Evolutionary conservation across 1,140 invertebrate species (phyloP).

Genomic region (Dreissena polymorpha): DNA sequence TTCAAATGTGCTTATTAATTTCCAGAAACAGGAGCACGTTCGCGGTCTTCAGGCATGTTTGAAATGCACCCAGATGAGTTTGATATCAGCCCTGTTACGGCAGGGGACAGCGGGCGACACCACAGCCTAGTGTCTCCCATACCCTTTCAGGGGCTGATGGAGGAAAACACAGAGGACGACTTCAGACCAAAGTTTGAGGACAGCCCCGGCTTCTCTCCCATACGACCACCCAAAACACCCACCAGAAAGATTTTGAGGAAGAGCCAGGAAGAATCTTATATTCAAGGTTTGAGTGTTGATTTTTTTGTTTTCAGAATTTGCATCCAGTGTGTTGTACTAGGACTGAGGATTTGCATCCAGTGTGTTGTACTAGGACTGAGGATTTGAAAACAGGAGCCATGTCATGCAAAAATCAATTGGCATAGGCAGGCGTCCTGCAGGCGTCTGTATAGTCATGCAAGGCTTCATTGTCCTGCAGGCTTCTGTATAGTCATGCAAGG

Average conservation of each 20-base stretch:
- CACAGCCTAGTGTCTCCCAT: slow-evolving; percentile 34
- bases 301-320: too few species aligned
- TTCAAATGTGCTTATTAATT: not conserved
- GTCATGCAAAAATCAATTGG: not conserved
- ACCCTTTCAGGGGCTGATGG: slow-evolving; percentile 27
- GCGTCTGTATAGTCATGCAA: too few species aligned
- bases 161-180: slow-evolving; percentile 12
- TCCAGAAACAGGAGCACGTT: not conserved
- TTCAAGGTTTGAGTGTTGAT: slow-evolving; percentile 25
- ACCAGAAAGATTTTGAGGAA: slow-evolving; percentile 43
- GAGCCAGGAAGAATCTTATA: slow-evolving; percentile 53
- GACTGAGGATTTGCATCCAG: too few species aligned
- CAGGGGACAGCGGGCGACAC: not conserved
- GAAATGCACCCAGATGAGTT: slow-evolving; percentile 21
- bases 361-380: too few species aligned
- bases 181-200: slow-evolving; percentile 46
- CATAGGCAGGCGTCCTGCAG: too few species aligned
- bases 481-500: too few species aligned
- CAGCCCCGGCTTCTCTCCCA: slow-evolving; percentile 53
- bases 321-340: not conserved
- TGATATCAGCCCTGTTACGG: slow-evolving; percentile 36
- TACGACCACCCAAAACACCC: slow-evolving; percentile 37
- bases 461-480: too few species aligned
- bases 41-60: slow-evolving; percentile 31
- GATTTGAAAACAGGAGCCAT: not conserved